These are phyloP conservation scores for Ethmia dodecea DNA, from an alignment of 2,888 invertebrate genomes.

Conservation along the genomic window DNA sequence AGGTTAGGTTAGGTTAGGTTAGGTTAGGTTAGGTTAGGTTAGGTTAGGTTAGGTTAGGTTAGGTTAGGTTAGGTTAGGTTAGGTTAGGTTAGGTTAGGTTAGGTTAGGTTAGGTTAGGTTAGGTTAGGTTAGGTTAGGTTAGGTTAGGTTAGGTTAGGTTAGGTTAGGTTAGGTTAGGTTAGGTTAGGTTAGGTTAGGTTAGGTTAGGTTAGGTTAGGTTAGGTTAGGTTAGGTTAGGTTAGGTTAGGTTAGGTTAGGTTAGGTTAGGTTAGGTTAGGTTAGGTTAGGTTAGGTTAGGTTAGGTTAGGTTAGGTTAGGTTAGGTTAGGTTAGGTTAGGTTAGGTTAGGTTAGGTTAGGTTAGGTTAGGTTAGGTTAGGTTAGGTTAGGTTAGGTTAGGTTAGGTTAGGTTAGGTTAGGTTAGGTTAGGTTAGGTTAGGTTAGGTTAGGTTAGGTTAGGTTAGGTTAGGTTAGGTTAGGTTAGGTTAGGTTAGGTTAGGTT, in stretches of 20 bases:
- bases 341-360: slow-evolving; percentile 5
- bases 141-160: slow-evolving; percentile 19
- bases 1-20: slow-evolving; percentile 19
- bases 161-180: slow-evolving; percentile 14
- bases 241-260: slow-evolving; percentile 20
- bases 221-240: slow-evolving; percentile 13
- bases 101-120: slow-evolving; percentile 20
- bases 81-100: slow-evolving; percentile 13
- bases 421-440: slow-evolving; percentile 21
- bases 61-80: slow-evolving; percentile 6
- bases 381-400: slow-evolving; percentile 11
- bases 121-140: slow-evolving; percentile 19
- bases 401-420: slow-evolving; percentile 20
- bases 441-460: slow-evolving; percentile 21
- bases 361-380: slow-evolving; percentile 5
- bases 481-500: slow-evolving; percentile 15
- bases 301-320: slow-evolving; percentile 21
- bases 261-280: slow-evolving; percentile 21
- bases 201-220: slow-evolving; percentile 6
- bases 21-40: slow-evolving; percentile 12
- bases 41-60: slow-evolving; percentile 5
- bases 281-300: slow-evolving; percentile 21
- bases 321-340: slow-evolving; percentile 16
- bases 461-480: slow-evolving; percentile 21
- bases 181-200: slow-evolving; percentile 5